Evolutionary conservation across 1,140 invertebrate species (phyloP).

Genomic region (Schlechtendalia chinensis): DNA sequence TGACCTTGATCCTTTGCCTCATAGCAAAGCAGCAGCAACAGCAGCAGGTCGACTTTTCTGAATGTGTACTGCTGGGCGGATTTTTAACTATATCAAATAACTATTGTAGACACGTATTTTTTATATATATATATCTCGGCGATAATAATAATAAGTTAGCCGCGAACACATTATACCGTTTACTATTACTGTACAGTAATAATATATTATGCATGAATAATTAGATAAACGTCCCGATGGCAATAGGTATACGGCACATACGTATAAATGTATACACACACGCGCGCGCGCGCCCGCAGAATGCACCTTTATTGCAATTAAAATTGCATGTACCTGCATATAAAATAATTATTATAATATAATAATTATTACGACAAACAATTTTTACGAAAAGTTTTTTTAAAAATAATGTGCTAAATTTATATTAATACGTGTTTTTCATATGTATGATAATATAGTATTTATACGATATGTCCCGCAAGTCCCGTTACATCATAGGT

Average conservation of each 20-base stretch:
- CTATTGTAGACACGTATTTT: conserved; percentile 1
- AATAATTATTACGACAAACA: neutral
- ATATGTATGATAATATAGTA: too few species aligned
- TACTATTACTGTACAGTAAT: neutral
- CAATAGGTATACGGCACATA: neutral
- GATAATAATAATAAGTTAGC: conserved; percentile 8
- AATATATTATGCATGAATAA: neutral
- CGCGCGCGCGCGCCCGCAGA: too few species aligned
- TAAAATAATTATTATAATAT: neutral
- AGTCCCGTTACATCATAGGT: too few species aligned
- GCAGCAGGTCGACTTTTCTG: conserved; percentile 30
- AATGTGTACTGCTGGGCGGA: conserved; percentile 31
- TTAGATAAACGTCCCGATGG: neutral
- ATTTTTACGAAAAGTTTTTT: too few species aligned
- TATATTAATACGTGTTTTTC: too few species aligned
- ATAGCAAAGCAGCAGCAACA: too few species aligned
- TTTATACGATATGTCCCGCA: too few species aligned
- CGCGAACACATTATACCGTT: neutral
- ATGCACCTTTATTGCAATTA: neutral
- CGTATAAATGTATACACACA: neutral
- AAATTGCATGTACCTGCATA: neutral
- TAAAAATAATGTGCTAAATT: too few species aligned
- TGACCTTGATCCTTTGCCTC: conserved; percentile 43
- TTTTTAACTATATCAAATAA: conserved; percentile 27
- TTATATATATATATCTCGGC: neutral